A percentile compares a stretch with the other conserved stretches of the same genome.
Evolutionary conservation across 2,797 vertebrate genomes (phyloP).

Genomic region (Acanthurus tractus): DNA sequence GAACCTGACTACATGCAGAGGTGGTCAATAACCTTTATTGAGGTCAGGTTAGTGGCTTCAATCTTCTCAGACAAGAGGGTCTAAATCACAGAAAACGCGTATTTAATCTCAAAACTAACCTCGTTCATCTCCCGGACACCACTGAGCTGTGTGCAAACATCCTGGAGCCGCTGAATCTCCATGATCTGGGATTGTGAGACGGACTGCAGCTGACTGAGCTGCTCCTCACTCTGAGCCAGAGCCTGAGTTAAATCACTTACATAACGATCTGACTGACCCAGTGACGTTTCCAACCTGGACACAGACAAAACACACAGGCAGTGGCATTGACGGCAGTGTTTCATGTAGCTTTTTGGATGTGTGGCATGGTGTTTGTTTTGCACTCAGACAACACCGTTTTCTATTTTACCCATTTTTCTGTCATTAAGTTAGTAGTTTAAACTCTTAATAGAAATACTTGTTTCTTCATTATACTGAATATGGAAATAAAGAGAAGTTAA

Average conservation of each 20-base stretch:
- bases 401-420: too few species aligned
- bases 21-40: not conserved
- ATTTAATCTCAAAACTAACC: constrained; percentile 54
- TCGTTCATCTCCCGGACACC: constrained; percentile 82
- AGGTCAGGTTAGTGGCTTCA: not conserved
- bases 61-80: not conserved
- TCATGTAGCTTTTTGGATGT: not conserved
- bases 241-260: constrained; percentile 63
- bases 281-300: constrained; percentile 73
- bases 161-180: constrained; percentile 81
- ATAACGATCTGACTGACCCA: constrained; percentile 69
- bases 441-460: not conserved
- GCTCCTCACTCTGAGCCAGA: constrained; percentile 76
- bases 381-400: not conserved
- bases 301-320: constrained; percentile 5
- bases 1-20: not conserved
- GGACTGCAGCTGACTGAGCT: constrained; percentile 66
- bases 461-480: not conserved
- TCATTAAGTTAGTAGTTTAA: too few species aligned
- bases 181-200: constrained; percentile 76
- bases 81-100: not conserved
- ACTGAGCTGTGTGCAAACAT: constrained; percentile 74
- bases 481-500: too few species aligned
- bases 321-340: too few species aligned
- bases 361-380: not conserved